phyloP scores from a whole-genome alignment of 2,888 invertebrate species.

The Ametastegia equiseti region DNA sequence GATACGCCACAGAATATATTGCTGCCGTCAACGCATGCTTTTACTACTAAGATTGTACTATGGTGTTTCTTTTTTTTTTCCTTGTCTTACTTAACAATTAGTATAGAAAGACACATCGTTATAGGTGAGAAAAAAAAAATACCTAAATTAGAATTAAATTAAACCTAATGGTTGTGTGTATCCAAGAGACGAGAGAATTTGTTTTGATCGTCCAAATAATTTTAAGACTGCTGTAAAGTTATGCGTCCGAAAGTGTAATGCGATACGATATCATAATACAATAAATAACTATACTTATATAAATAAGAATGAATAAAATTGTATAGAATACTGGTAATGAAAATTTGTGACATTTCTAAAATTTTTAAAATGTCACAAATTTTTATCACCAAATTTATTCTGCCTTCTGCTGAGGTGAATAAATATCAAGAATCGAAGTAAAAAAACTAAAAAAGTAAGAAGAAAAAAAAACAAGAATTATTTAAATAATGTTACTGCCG shows the following conservation, averaged over 20 bases:
- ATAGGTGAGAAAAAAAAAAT: background rate
- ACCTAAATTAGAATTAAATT: conserved; percentile 6
- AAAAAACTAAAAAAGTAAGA: no score
- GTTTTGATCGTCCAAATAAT: conserved; percentile 27
- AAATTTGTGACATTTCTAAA: background rate
- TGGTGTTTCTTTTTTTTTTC: no score
- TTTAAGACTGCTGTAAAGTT: conserved; percentile 39
- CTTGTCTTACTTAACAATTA: background rate
- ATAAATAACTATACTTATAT: conserved; percentile 22
- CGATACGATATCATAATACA: conserved; percentile 25
- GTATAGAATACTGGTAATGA: background rate
- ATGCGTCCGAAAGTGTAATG: conserved; percentile 32
- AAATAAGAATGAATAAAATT: background rate
- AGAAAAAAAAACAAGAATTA: no score
- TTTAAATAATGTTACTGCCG: background rate
- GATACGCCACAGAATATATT: conserved; percentile 4
- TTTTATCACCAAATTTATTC: background rate
- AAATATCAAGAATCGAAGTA: background rate
- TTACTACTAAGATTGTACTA: conserved; percentile 1
- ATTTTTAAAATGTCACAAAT: background rate
- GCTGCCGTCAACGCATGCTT: conserved; percentile 5
- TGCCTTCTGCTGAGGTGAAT: background rate
- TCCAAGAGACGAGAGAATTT: background rate
- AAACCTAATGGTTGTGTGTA: conserved; percentile 18
- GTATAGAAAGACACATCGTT: background rate